Evolutionary conservation across 2,797 vertebrate genomes (phyloP).

Genomic region (Notolabrus celidotus): DNA sequence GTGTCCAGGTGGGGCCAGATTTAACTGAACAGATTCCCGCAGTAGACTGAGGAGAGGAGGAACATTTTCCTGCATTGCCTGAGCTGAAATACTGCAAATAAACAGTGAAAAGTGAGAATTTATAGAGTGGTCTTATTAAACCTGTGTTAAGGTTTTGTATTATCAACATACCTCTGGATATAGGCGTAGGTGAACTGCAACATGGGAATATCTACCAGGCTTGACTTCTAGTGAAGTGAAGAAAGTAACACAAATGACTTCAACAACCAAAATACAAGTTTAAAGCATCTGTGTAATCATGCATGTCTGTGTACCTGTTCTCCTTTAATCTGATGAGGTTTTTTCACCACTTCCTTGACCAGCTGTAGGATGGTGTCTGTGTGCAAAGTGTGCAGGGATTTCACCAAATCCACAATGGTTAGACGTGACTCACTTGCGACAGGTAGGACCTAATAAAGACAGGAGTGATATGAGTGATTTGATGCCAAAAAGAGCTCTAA

Average conservation of each 20-base stretch:
- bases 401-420: constrained; percentile 91
- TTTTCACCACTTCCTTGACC: constrained; percentile 96
- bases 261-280: not conserved
- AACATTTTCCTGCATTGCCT: constrained; percentile 91
- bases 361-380: constrained; percentile 89
- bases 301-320: constrained; percentile 87
- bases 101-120: constrained; percentile 1
- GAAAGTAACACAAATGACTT: not conserved
- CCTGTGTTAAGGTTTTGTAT: not conserved
- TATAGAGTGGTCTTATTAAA: not conserved
- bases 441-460: constrained; percentile 87
- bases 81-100: constrained; percentile 85
- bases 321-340: constrained; percentile 93
- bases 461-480: not conserved
- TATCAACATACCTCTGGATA: constrained; percentile 91
- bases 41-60: constrained; percentile 89
- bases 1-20: constrained; percentile 93
- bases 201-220: constrained; percentile 92
- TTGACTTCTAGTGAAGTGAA: constrained; percentile 79
- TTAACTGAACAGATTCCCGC: constrained; percentile 94
- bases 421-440: constrained; percentile 87
- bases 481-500: not conserved
- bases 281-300: not conserved
- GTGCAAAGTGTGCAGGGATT: constrained; percentile 89
- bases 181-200: constrained; percentile 94